These are phyloP conservation scores for Mesorhabditis belari DNA, from an alignment of 2,888 invertebrate species.

Conservation along the genomic window DNA sequence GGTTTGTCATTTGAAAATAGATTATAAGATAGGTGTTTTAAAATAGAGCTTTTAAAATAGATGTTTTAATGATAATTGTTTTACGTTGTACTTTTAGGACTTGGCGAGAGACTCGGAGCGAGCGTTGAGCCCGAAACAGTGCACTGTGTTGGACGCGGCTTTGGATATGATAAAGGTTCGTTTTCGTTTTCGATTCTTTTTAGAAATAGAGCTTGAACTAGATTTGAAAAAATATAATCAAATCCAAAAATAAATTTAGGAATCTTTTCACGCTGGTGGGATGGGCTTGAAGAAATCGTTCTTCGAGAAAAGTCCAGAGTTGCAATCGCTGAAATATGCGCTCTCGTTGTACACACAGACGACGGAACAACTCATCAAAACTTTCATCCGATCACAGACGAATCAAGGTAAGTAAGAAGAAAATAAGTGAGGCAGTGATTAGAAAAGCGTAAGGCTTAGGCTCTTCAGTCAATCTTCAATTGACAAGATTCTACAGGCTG, in stretches of 20 bases:
- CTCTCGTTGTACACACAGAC: conserved; percentile 97
- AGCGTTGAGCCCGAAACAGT: conserved; percentile 93
- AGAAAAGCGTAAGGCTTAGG: too few relatives aligned
- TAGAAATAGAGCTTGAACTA: neutral
- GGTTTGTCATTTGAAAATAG: conserved; percentile 56
- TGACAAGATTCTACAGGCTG: too few relatives aligned
- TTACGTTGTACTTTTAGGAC: conserved; percentile 25
- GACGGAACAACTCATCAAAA: conserved; percentile 95
- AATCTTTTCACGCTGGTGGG: conserved; percentile 86
- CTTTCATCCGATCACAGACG: conserved; percentile 90
- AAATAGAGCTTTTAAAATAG: neutral
- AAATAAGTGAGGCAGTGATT: too few relatives aligned
- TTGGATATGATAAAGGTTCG: conserved; percentile 84
- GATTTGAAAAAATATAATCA: neutral
- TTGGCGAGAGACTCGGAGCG: conserved; percentile 67
- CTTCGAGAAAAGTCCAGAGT: conserved; percentile 90
- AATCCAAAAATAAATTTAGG: too few relatives aligned
- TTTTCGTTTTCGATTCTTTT: neutral
- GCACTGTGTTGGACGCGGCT: conserved; percentile 90
- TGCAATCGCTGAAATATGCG: conserved; percentile 92
- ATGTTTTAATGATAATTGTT: conserved; percentile 5
- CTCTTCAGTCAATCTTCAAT: too few relatives aligned
- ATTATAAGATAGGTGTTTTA: neutral
- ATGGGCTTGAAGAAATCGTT: conserved; percentile 96
- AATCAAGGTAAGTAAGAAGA: conserved; percentile 71